phyloP scores from a whole-genome alignment of 2,113 vertebrate species.

The Rhinopomastus cyanomelas region DNA sequence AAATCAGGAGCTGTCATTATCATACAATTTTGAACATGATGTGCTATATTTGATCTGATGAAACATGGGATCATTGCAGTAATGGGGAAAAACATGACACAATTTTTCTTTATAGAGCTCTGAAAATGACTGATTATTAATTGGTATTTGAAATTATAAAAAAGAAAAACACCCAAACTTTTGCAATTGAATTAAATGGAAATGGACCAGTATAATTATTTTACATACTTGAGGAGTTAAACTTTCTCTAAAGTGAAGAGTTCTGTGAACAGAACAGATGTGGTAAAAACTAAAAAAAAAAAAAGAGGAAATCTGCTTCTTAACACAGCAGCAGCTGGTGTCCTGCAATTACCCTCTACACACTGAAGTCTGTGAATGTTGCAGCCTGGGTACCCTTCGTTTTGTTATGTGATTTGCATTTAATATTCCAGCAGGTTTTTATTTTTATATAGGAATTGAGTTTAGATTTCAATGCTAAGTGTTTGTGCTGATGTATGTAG shows the following conservation, averaged over 20 bases:
- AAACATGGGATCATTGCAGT: background rate
- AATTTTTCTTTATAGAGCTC: background rate
- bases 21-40: background rate
- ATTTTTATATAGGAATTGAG: background rate
- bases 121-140: background rate
- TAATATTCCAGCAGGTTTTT: constrained; percentile 27
- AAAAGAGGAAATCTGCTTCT: constrained; percentile 12
- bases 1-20: background rate
- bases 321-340: constrained; percentile 41
- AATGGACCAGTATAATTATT: constrained; percentile 43
- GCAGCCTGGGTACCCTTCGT: background rate
- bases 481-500: background rate
- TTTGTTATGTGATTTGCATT: background rate
- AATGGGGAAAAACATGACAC: background rate
- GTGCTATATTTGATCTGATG: background rate
- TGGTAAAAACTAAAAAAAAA: constrained; percentile 37
- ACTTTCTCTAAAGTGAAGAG: background rate
- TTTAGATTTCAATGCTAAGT: background rate
- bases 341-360: constrained; percentile 28
- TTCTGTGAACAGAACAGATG: constrained; percentile 33
- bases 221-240: constrained; percentile 36
- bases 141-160: constrained; percentile 15
- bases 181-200: constrained; percentile 11
- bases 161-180: background rate
- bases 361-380: background rate